Conservation (phyloP, 1,140 invertebrate genomes). For the Philopotamus ludificatus region DNA sequence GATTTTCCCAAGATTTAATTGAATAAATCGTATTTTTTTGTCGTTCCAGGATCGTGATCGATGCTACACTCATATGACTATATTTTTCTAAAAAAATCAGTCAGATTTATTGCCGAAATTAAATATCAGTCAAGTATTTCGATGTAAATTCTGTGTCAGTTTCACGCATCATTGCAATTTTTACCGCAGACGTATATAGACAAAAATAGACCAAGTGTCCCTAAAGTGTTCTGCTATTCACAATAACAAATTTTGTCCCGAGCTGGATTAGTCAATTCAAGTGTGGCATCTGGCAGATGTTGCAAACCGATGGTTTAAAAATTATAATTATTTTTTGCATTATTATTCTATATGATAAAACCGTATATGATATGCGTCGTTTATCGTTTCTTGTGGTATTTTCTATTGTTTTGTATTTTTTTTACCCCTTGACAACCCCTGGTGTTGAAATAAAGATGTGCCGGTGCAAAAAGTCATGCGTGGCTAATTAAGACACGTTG, state of each 20-base stretch:
- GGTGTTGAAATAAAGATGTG: slow-evolving; percentile 35
- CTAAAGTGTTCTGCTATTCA: slow-evolving; percentile 23
- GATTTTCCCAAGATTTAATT: no score
- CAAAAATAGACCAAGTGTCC: slow-evolving; percentile 22
- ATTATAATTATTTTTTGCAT: neutral
- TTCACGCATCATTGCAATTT: slow-evolving; percentile 21
- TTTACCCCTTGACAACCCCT: neutral
- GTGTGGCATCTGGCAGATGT: neutral
- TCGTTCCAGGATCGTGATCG: no score
- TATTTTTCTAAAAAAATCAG: no score
- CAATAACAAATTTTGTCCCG: slow-evolving; percentile 5
- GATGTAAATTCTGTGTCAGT: no score
- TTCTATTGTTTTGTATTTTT: neutral
- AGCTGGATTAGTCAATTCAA: neutral
- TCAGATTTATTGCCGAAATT: no score
- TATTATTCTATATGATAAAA: neutral
- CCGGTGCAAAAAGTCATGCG: slow-evolving; percentile 35
- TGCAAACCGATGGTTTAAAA: neutral
- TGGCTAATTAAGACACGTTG: slow-evolving; percentile 41
- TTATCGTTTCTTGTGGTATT: neutral
- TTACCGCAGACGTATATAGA: slow-evolving; percentile 7
- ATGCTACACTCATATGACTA: no score
- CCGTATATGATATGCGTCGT: neutral
- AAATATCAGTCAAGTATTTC: no score
- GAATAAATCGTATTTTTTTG: no score